Conservation (phyloP, 1,140 invertebrate genomes). For the Metaphire vulgaris region DNA sequence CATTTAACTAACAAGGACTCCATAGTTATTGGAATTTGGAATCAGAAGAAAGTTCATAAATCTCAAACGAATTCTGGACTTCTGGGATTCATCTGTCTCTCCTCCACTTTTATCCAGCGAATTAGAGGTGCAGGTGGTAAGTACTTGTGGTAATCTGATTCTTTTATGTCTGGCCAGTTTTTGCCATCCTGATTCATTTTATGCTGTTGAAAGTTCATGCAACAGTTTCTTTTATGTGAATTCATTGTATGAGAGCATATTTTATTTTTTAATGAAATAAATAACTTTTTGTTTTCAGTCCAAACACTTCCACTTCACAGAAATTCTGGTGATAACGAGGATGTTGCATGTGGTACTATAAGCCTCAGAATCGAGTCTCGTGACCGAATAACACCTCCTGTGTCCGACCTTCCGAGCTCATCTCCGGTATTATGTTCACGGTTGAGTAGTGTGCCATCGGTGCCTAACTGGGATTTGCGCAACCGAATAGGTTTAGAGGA, state of each 20-base stretch:
- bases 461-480: conserved; percentile 36
- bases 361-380: conserved; percentile 81
- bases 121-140: conserved; percentile 95
- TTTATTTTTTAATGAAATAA: too few relatives aligned
- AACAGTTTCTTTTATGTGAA: too few relatives aligned
- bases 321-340: conserved; percentile 73
- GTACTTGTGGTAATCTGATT: conserved; percentile 45
- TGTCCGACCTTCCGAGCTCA: conserved; percentile 18
- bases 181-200: too few relatives aligned
- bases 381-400: conserved; percentile 65
- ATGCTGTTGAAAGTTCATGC: too few relatives aligned
- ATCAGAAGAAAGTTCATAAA: conserved; percentile 90
- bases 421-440: conserved; percentile 55
- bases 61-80: conserved; percentile 79
- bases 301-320: conserved; percentile 84
- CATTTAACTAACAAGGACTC: conserved; percentile 82
- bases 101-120: conserved; percentile 79
- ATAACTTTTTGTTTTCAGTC: conserved; percentile 65
- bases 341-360: conserved; percentile 86
- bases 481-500: not conserved
- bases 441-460: conserved; percentile 51
- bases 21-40: conserved; percentile 92
- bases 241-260: too few relatives aligned
- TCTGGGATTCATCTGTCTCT: conserved; percentile 85
- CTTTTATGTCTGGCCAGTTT: not conserved